phyloP scores from a whole-genome alignment of 2,797 vertebrate genomes.

The Brachyrhaphis roseni region DNA sequence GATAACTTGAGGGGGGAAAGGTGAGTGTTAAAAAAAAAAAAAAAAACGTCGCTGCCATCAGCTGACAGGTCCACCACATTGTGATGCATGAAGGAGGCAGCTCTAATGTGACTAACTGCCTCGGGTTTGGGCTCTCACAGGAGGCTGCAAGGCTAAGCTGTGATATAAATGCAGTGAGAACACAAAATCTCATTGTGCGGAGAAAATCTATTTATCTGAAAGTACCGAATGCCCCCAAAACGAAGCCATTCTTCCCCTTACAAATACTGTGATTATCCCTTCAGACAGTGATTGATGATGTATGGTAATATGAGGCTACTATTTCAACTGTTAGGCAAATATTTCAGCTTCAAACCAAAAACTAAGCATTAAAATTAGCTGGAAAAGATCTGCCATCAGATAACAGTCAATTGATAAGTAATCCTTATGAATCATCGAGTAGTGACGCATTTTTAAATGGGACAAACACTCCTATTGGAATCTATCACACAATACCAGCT shows the following conservation, averaged over 20 bases:
- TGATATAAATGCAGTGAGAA: constrained; percentile 44
- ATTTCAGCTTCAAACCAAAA: neutral
- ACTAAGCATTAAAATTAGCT: neutral
- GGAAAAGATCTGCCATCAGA: neutral
- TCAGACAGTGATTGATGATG: constrained; percentile 6
- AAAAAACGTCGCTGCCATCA: constrained; percentile 31
- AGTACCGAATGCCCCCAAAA: constrained; percentile 10
- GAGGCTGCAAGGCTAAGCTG: constrained; percentile 25
- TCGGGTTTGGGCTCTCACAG: constrained; percentile 33
- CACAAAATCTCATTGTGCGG: constrained; percentile 40
- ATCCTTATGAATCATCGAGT: neutral
- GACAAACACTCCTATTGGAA: neutral
- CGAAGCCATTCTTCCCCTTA: constrained; percentile 1
- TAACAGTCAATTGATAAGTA: neutral
- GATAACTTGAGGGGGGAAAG: constrained; percentile 37
- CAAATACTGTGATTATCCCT: constrained; percentile 11
- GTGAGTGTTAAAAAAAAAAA: constrained; percentile 30
- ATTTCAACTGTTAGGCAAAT: neutral
- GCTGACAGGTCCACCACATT: constrained; percentile 32
- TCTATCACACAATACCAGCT: neutral
- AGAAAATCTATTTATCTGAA: constrained; percentile 47
- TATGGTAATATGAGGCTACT: neutral
- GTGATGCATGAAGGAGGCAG: constrained; percentile 53
- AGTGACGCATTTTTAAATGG: neutral
- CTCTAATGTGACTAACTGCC: constrained; percentile 57